Base-by-base conservation (phyloP, 2,797 vertebrate genomes). In the Cynodonichthys magdalenae region DNA sequence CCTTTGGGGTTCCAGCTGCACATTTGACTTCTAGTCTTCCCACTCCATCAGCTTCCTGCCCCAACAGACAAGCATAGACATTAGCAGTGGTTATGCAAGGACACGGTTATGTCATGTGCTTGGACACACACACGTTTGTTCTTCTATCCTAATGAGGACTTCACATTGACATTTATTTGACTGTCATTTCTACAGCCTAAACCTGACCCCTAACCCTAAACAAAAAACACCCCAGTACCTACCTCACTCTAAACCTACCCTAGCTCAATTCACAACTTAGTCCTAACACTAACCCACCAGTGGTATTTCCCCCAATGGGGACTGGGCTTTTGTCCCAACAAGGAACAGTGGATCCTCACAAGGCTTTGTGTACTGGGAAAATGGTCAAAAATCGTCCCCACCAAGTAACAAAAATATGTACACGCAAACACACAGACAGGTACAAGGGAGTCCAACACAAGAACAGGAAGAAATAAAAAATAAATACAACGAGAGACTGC, bases 81-180 rank as follows among this genome's bases (percentile, higher is more conserved):
- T 51, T 14, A 19, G 39, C 0, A 5, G 45, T 46, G 48, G 63
- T 80, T 75, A 71, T 52, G 46, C 63, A 80, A 80, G 55, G 50
- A 68, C 53, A 52, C 39, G 51, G 66, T 87, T 79, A 80, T 79
- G 73, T 82, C 71, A 74, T 58, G 65, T n/a, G 61, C 59, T 63
- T 31, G 11, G n/a, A 55, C 52, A 77, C 51, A 75, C 46, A 70
- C 51, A 55, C 52, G 18, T 39, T 44, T 24, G 24, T 24, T 24
- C 24, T 24, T 24, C 3, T 24, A 24, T 24, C 24, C 24, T 24
- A 2, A 24, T 24, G 24, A 3, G 24, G 24, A 24, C 24, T 24
- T 24, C 24, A 3, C 24, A 24, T 24, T 3, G 24, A 24, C 24
- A 3, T 24, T 24, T 3, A 24, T 24, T 24, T 24, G 24, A 24